These are phyloP conservation scores for Amblyteles armatorius DNA, from an alignment of 2,888 invertebrate genomes.

Conservation along the genomic window DNA sequence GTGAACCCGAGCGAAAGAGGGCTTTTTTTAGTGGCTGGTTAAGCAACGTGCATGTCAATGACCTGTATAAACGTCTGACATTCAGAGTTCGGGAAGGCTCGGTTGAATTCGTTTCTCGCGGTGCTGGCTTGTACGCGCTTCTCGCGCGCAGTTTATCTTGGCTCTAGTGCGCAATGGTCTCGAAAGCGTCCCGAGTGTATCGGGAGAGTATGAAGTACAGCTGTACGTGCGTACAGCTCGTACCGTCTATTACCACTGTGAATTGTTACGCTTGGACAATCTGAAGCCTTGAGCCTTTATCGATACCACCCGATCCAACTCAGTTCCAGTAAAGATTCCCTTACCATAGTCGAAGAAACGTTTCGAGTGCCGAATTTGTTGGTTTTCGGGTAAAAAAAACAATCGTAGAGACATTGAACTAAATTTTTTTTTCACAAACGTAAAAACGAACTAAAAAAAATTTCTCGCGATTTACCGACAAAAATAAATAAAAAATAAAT, in stretches of 20 bases:
- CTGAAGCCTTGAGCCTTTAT: background rate
- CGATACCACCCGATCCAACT: background rate
- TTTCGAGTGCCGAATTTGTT: background rate
- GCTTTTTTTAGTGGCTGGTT: background rate
- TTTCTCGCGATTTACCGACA: too few species aligned
- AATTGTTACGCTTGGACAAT: background rate
- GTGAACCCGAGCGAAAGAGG: background rate
- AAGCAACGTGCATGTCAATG: constrained; percentile 29
- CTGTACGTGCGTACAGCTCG: background rate
- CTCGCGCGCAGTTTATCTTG: constrained; percentile 76
- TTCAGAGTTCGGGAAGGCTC: constrained; percentile 23
- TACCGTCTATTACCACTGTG: background rate
- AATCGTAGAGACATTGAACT: too few species aligned
- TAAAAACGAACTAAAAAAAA: too few species aligned
- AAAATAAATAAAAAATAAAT: too few species aligned
- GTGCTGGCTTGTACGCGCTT: constrained; percentile 69
- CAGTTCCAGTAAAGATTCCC: background rate
- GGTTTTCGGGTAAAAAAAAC: too few species aligned
- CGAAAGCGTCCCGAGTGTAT: constrained; percentile 72
- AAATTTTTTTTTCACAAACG: too few species aligned
- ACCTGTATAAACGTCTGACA: constrained; percentile 20
- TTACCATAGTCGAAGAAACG: background rate
- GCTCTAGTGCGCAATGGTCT: constrained; percentile 76
- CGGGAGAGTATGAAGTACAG: constrained; percentile 62
- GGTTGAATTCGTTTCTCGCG: constrained; percentile 39